These are phyloP conservation scores for Trachurus trachurus DNA, from an alignment of 2,797 vertebrate species.

Conservation along the genomic window DNA sequence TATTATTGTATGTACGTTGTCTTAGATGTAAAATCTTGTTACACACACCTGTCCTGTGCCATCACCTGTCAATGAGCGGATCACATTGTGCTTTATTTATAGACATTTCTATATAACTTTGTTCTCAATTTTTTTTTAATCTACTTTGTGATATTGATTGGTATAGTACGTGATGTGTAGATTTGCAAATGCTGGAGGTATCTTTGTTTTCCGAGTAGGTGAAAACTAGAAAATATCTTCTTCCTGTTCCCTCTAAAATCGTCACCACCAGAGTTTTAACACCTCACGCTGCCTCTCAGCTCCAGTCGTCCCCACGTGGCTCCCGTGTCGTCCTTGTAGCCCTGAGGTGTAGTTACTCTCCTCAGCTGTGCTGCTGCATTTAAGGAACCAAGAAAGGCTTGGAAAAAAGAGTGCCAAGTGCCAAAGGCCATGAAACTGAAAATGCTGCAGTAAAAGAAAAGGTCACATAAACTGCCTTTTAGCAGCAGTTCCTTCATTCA, in stretches of 20 bases:
- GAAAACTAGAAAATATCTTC: neutral
- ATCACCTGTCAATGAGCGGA: too few species aligned
- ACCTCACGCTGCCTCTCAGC: neutral
- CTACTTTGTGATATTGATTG: too few species aligned
- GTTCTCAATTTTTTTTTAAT: too few species aligned
- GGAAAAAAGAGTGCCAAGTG: neutral
- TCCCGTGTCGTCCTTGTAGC: neutral
- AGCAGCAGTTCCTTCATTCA: neutral
- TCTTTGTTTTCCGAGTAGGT: too few species aligned
- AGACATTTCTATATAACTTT: too few species aligned
- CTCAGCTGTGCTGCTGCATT: neutral
- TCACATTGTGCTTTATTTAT: too few species aligned
- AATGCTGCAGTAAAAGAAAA: constrained; percentile 8
- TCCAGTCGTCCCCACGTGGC: neutral
- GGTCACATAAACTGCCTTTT: neutral
- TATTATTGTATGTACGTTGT: too few species aligned
- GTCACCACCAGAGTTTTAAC: neutral
- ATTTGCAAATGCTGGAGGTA: too few species aligned
- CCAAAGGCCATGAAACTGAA: constrained; percentile 7
- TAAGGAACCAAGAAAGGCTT: too few species aligned
- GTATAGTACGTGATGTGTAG: too few species aligned
- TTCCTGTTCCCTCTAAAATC: neutral
- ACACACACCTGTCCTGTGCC: too few species aligned
- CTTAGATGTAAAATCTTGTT: too few species aligned
- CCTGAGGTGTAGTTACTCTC: neutral